Conservation (phyloP, 2,113 vertebrate species). For the Monarcha castaneiventris region DNA sequence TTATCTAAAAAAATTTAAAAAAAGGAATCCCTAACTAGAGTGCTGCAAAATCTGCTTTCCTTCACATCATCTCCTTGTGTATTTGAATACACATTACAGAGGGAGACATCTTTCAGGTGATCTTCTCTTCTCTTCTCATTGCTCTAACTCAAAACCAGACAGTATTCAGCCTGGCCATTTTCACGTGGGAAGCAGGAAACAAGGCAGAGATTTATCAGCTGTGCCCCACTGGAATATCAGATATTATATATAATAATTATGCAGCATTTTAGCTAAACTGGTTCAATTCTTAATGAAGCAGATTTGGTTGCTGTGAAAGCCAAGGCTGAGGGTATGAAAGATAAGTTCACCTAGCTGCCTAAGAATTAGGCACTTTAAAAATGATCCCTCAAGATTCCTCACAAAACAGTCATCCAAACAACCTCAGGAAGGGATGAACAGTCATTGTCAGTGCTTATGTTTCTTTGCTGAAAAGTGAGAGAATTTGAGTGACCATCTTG, state of each 20-base stretch:
- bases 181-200: not conserved
- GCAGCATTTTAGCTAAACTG: not conserved
- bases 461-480: not conserved
- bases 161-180: not conserved
- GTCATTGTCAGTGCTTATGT: not conserved
- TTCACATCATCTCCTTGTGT: not conserved
- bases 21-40: not conserved
- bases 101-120: not conserved
- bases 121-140: not conserved
- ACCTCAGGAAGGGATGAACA: not conserved
- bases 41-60: not conserved
- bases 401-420: not conserved
- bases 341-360: not conserved
- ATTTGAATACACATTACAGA: not conserved
- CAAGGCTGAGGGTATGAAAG: not conserved
- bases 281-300: not conserved
- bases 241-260: not conserved
- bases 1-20: not conserved
- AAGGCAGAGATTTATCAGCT: not conserved
- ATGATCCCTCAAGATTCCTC: not conserved
- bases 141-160: not conserved
- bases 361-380: not conserved
- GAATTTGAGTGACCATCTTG: not conserved
- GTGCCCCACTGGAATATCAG: not conserved
- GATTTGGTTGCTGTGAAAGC: not conserved